Conservation (phyloP, 2,797 vertebrate genomes). For the Florisuga fusca region DNA sequence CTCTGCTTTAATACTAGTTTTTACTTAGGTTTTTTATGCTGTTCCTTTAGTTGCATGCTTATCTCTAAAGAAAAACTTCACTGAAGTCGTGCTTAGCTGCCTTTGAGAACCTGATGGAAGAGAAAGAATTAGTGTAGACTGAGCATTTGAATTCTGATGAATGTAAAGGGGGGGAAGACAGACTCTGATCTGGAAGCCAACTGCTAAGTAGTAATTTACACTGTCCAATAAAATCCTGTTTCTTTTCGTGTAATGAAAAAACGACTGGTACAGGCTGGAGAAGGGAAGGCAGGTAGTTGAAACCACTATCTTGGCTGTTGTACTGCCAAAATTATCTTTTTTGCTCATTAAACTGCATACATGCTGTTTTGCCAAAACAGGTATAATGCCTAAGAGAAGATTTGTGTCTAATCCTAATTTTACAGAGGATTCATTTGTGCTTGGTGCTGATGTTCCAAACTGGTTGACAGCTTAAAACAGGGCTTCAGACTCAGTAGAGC, state of each 20-base stretch:
- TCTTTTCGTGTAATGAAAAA: constrained; percentile 27
- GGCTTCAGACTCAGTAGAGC: background rate
- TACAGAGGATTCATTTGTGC: background rate
- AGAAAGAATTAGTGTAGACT: background rate
- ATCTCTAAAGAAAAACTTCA: background rate
- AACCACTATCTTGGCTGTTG: background rate
- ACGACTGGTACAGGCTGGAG: background rate
- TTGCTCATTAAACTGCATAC: background rate
- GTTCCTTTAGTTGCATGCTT: background rate
- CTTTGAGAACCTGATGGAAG: background rate
- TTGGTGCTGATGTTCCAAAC: background rate
- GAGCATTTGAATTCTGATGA: background rate
- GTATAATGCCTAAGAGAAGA: background rate
- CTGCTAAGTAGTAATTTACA: background rate
- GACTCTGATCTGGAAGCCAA: background rate
- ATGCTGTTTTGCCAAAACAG: background rate
- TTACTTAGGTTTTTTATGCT: background rate
- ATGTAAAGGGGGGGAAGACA: background rate
- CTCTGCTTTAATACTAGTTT: background rate
- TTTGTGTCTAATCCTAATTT: background rate
- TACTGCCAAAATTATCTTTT: background rate
- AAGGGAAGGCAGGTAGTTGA: background rate
- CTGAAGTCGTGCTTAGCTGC: background rate
- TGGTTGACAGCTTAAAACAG: background rate
- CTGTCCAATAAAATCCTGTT: background rate